phyloP scores from a whole-genome alignment of 35 echinoderm and acorn worm species.

The Antedon bifida region DNA sequence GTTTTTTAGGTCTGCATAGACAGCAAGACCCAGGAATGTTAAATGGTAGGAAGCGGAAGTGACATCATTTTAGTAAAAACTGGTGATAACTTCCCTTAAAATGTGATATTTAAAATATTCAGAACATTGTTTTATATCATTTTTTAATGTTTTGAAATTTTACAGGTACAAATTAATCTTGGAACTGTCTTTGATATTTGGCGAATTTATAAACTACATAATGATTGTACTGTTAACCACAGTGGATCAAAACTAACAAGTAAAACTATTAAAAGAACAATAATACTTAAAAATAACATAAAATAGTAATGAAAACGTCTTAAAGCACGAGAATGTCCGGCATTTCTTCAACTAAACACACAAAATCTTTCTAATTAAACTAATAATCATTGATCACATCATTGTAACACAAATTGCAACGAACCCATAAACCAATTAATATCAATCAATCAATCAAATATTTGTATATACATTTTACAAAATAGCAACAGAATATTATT shows the following conservation, averaged over 20 bases:
- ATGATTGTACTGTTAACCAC: no score
- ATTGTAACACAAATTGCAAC: neutral
- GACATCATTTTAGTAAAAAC: no score
- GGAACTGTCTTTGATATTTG: no score
- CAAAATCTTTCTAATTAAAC: neutral
- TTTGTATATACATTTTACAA: neutral
- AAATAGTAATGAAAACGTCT: neutral
- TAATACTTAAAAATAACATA: neutral
- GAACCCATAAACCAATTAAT: neutral
- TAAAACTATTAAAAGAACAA: neutral
- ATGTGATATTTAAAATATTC: no score
- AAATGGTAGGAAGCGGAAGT: no score
- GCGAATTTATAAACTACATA: no score
- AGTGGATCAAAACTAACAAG: neutral
- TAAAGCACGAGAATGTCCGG: neutral
- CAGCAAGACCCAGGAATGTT: no score
- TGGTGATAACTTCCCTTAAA: no score
- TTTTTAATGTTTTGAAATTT: no score
- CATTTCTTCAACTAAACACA: neutral
- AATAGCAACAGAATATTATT: neutral
- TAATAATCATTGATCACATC: neutral
- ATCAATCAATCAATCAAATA: neutral
- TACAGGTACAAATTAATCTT: no score
- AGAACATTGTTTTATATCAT: no score
- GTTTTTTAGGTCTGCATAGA: no score